Percentiles rank a stretch among this genome's conserved stretches.
These are phyloP conservation scores for Microctonus hyperodae DNA, from an alignment of 2,888 invertebrate species.

Conservation along the genomic window DNA sequence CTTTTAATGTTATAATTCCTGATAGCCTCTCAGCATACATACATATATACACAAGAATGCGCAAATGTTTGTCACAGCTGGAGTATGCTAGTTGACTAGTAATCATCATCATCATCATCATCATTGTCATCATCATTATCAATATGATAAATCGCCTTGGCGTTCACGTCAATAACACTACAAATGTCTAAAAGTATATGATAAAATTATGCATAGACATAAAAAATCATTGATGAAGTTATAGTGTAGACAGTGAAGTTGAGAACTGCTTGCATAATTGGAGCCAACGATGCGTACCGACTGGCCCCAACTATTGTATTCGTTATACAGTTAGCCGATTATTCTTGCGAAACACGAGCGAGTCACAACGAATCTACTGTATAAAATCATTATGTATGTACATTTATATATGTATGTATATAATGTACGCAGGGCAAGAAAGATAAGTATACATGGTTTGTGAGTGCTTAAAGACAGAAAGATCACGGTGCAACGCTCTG, in stretches of 20 bases:
- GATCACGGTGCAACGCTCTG: conserved; percentile 44
- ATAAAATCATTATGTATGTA: conserved; percentile 2
- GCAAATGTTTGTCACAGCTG: too few relatives aligned
- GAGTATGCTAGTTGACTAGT: too few relatives aligned
- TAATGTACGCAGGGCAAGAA: conserved; percentile 13
- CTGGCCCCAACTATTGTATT: conserved; percentile 57
- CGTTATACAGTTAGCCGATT: conserved; percentile 56
- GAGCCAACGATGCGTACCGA: conserved; percentile 58
- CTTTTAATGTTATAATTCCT: too few relatives aligned
- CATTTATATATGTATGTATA: too few relatives aligned
- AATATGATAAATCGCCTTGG: too few relatives aligned
- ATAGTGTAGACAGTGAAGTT: conserved; percentile 44
- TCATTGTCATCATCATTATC: too few relatives aligned
- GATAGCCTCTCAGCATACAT: too few relatives aligned
- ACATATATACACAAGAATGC: too few relatives aligned
- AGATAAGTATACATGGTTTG: conserved; percentile 26
- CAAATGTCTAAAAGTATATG: too few relatives aligned
- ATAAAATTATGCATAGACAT: neutral
- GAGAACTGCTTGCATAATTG: conserved; percentile 59
- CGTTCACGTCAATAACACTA: too few relatives aligned
- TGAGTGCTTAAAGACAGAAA: conserved; percentile 39
- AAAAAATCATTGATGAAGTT: neutral
- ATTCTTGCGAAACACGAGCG: conserved; percentile 35
- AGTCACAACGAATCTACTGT: conserved; percentile 21
- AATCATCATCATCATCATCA: too few relatives aligned